Base-by-base conservation (phyloP, 2,888 invertebrate genomes). In the Electrophaes corylata region DNA sequence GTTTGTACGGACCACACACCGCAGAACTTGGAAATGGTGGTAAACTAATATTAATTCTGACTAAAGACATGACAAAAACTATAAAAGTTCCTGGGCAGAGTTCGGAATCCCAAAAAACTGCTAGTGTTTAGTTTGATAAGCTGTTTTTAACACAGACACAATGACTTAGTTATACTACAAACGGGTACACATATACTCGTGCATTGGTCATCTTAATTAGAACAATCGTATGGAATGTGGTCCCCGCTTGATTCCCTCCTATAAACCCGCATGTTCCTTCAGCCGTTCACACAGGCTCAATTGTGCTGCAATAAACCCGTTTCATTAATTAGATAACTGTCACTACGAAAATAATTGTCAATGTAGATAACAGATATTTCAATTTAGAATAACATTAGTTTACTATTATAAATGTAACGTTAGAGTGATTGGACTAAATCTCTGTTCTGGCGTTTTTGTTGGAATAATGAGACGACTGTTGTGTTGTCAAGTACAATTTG, bases 201-300 rank as follows among this genome's bases (percentile, higher is more conserved):
- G n/a, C n/a, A 49, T 59, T 59, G 60, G 58, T 57, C 55, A 64
- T 62, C 62, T 64, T 65, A 67, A 67, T 67, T 67, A 67, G 63
- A 57, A 65, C 58, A 64, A 60, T 44, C 54, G 58, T 55, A 57
- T 57, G 67, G 65, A 65, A 65, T 67, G 67, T 54, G 65, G 64
- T 55, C 62, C 63, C 62, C 43, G 46, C 53, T 51, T 49, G 56
- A 56, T 61, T 57, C 65, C 61, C 58, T 44, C 51, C 46, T 54
- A 48, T 62, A 56, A 58, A 57, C 67, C 67, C 67, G 65, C 67
- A 67, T 67, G 57, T 44, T 52, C 35, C 46, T 50, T 46, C 45
- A 50, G 20, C 46, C 29, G 47, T 37, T 23, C 52, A 35, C 41
- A 56, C 47, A 52, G 33, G 26, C 19, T 29, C 40, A 52, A 54